A percentile compares a stretch with the other conserved stretches of the same genome.
Conservation (phyloP, 2,888 invertebrate genomes). For the Lasioglossum lativentre region DNA sequence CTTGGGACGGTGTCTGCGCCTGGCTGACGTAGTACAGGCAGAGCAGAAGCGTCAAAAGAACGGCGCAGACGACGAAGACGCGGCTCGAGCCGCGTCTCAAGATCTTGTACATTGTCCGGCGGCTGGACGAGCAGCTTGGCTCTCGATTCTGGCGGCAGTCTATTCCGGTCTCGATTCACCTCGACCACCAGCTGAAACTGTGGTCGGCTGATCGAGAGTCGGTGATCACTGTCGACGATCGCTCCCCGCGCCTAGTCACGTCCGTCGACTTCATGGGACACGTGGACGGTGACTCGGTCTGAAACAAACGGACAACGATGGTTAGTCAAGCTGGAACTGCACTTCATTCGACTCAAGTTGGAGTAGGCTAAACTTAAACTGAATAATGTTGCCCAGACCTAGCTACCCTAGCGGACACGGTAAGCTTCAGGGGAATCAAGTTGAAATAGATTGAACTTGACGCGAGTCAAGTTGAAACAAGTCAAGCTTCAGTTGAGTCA, state of each 20-base stretch:
- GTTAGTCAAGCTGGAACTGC: background rate
- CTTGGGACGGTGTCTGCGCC: slow-evolving; percentile 74
- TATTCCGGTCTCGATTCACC: slow-evolving; percentile 56
- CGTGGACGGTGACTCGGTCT: slow-evolving; percentile 33
- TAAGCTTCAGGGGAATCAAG: background rate
- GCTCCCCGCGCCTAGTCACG: slow-evolving; percentile 53
- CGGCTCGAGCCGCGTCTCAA: slow-evolving; percentile 84
- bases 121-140: slow-evolving; percentile 5
- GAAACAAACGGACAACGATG: background rate
- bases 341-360: background rate
- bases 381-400: background rate
- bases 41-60: slow-evolving; percentile 81
- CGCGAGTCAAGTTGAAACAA: too few relatives aligned
- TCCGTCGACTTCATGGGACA: slow-evolving; percentile 69
- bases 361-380: too few relatives aligned
- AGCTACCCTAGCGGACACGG: background rate
- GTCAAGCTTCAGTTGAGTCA: too few relatives aligned
- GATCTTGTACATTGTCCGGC: slow-evolving; percentile 82
- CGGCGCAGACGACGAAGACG: slow-evolving; percentile 80
- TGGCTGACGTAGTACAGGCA: slow-evolving; percentile 84
- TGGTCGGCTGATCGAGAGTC: slow-evolving; percentile 27
- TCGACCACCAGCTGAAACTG: slow-evolving; percentile 29
- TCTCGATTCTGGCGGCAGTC: background rate
- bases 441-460: background rate
- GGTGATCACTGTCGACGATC: slow-evolving; percentile 45